A percentile compares a stretch with the other conserved stretches of the same genome.
phyloP scores from a whole-genome alignment of 2,888 invertebrate genomes.

The Corbicula japonica region DNA sequence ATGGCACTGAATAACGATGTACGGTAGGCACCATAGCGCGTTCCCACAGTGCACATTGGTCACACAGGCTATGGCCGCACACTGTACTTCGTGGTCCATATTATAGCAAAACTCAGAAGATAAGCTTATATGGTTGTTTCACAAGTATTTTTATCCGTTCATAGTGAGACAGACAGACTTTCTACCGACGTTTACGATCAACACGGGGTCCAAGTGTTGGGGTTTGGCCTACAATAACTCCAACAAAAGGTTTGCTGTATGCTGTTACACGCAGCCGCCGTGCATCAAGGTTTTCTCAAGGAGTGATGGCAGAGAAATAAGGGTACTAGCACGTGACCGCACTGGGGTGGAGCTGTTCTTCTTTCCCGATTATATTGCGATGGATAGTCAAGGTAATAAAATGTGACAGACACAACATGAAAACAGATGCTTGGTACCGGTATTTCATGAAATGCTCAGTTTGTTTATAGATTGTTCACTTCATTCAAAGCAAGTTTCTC shows the following conservation, averaged over 20 bases:
- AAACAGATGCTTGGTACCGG: too few species aligned
- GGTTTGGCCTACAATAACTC: slow-evolving; percentile 62
- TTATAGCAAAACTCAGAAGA: too few species aligned
- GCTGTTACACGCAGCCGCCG: slow-evolving; percentile 70
- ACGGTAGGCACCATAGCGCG: too few species aligned
- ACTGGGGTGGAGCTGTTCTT: slow-evolving; percentile 68
- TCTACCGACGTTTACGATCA: slow-evolving; percentile 66
- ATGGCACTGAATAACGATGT: too few species aligned
- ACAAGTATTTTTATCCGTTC: too few species aligned
- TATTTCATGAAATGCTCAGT: neutral
- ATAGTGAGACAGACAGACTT: slow-evolving; percentile 68
- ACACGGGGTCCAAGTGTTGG: slow-evolving; percentile 69
- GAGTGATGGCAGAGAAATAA: slow-evolving; percentile 67
- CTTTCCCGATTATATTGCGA: slow-evolving; percentile 69
- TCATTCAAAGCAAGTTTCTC: too few species aligned
- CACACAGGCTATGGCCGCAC: too few species aligned
- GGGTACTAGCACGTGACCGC: slow-evolving; percentile 62
- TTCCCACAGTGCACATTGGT: too few species aligned
- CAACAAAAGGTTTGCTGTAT: slow-evolving; percentile 67
- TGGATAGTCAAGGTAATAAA: slow-evolving; percentile 64
- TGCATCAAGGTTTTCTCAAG: slow-evolving; percentile 70
- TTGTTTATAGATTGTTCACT: neutral
- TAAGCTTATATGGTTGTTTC: too few species aligned
- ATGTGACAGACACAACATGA: too few species aligned
- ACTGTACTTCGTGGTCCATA: too few species aligned